Evolutionary conservation across 2,888 invertebrate species (phyloP), one percentile per base, ranked within the genome.

Genomic region (Teleogryllus oceanicus): DNA sequence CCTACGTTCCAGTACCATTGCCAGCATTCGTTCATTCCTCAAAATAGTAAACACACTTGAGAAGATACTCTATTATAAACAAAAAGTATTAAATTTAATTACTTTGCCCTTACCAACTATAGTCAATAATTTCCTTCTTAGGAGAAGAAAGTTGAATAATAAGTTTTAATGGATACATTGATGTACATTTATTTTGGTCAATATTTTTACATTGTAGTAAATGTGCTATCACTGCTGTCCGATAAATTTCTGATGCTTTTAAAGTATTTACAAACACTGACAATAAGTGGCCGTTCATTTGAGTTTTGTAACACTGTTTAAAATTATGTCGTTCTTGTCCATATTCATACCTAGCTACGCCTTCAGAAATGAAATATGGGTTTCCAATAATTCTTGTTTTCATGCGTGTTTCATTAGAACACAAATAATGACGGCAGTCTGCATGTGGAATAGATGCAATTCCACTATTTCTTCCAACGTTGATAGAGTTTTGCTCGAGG

Each of bases 111-210:
- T 88, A 92, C 93, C 93, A 94, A 81, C 89, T 89, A 86, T 92
- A 92, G 86, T 94, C 94, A 83, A 94, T 89, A 77, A 92, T 89
- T 85, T 93, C 91, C 81, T 86, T 88, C 82, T 88, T 88, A 1
- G 92, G 92, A 18, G 89, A 89, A 80, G 88, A 86, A 75, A 94
- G 85, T 83, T 89, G 89, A 78, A 93, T 78, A 76, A 78, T 82
- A 2, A 79, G 79, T 74, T 76, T 74, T 11, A 18, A 1, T 2
- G 37, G 18, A 50, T 50, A 78, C 4, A 37, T 37, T 37, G 37
- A 37, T 37, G 50, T 50, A 37, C 74, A 77, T 50, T 21, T 77
- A 77, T 62, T 37, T 78, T 81, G 50, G 12, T 50, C 24, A 49
- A 21, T 74, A 49, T 74, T 78, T 80, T 10, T 20, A 21, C n/a